Evolutionary conservation across 2,113 vertebrate genomes (phyloP), one percentile per base, ranked within the genome.

Genomic region (Sakesphorus luctuosus): DNA sequence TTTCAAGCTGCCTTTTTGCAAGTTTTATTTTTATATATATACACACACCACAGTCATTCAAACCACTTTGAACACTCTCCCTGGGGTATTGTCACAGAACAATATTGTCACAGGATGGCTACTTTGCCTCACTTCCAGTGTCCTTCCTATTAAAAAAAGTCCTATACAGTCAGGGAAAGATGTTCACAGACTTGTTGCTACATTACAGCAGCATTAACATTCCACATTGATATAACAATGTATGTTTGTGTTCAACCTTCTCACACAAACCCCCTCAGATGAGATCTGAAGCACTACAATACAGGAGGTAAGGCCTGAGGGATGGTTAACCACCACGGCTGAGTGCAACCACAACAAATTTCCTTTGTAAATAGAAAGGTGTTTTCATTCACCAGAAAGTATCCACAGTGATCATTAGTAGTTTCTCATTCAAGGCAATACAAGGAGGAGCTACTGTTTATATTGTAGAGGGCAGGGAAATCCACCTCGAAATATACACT

Each of bases 161-260:
- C 18, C 38, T 33, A 10, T 13, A 18, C 3, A 50, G 25, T 8
- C 81, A 76, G 20, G 47, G 17, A 73, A 76, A 65, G 9, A 28
- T 36, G 15, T 11, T 69, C 23, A 31, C 15, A 56, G 9, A 49
- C 1, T 24, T 31, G 13, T 11, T 40, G 18, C 25, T 59, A 33
- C 53, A 80, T 59, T 40, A 46, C 12, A 73, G 17, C 1, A 20
- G 9, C 9, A 36, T 20, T 49, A 55, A 69, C 44, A 43, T 7
- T 21, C 2, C 35, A 33, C 63, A 33, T 81, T 8, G 50, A 11
- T 14, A 6, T n/a, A 40, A 47, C 15, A 55, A 53, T 20, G n/a
- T 6, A 13, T 0, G 0, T 15, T 8, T 1, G 18, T 35, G 20
- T 23, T 56, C 55, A 65, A 52, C 10, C 23, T 46, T 20, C 44